Evolutionary conservation across 2,797 vertebrate species (phyloP).

Genomic region (Bovichtus diacanthus): DNA sequence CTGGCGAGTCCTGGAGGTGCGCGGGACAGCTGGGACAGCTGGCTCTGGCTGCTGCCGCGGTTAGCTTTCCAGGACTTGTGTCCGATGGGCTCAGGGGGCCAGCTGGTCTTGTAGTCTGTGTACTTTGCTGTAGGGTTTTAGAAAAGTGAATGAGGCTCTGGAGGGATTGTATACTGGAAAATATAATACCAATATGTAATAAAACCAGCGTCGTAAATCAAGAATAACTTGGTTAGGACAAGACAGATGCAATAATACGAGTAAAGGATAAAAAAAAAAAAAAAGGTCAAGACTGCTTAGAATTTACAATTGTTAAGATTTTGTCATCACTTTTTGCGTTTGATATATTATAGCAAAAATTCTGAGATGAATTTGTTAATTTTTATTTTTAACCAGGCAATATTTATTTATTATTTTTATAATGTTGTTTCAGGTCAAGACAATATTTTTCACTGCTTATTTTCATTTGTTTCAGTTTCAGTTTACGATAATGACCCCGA

Average conservation of each 20-base stretch:
- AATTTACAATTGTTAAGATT: not conserved
- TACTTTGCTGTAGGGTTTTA: constrained; percentile 89
- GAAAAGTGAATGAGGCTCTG: constrained; percentile 29
- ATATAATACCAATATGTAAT: not conserved
- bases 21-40: constrained; percentile 95
- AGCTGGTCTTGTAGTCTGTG: constrained; percentile 96
- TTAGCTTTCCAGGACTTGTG: constrained; percentile 99
- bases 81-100: constrained; percentile 98
- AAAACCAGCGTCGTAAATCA: not conserved
- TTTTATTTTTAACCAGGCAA: no score
- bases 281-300: not conserved
- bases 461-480: no score
- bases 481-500: no score
- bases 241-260: not conserved
- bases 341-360: no score
- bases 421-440: no score
- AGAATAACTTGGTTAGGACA: not conserved
- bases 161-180: no score
- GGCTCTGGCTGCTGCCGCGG: constrained; percentile 91
- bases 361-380: no score
- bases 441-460: no score
- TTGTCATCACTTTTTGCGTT: no score
- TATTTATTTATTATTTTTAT: no score
- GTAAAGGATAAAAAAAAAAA: not conserved
- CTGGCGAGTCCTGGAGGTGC: constrained; percentile 95